Evolutionary conservation across 1,140 invertebrate species (phyloP).

Genomic region (Archivesica marissinica): DNA sequence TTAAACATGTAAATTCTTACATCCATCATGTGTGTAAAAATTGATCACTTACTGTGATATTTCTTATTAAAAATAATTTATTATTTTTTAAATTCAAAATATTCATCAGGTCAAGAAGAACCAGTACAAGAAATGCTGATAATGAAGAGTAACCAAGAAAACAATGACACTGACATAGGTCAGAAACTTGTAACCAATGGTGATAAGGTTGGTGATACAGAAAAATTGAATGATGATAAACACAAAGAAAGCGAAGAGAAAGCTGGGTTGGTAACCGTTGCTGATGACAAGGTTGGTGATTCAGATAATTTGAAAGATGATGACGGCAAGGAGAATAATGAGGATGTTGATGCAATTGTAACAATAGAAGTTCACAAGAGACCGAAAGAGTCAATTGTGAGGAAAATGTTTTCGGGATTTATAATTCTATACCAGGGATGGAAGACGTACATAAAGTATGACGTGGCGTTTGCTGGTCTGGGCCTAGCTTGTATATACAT

Average conservation of each 20-base stretch:
- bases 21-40: no score
- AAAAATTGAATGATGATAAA: not conserved
- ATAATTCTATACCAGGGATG: slow-evolving; percentile 76
- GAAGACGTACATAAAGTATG: slow-evolving; percentile 81
- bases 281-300: not conserved
- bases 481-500: slow-evolving; percentile 85
- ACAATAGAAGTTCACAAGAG: slow-evolving; percentile 1
- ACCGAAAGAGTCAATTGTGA: slow-evolving; percentile 20
- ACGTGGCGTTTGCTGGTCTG: slow-evolving; percentile 84
- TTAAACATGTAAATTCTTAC: no score
- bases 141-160: not conserved
- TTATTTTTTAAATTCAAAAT: no score
- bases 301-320: not conserved
- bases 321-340: not conserved
- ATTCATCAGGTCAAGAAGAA: no score
- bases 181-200: not conserved
- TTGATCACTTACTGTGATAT: no score
- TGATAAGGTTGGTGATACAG: not conserved
- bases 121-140: not conserved
- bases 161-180: not conserved
- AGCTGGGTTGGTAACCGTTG: not conserved
- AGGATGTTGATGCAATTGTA: not conserved
- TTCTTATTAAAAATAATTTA: no score
- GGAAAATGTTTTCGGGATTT: slow-evolving; percentile 61
- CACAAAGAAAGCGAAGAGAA: not conserved